Evolutionary conservation across 1,140 invertebrate species (phyloP).

Genomic region (Coptotermes formosanus): DNA sequence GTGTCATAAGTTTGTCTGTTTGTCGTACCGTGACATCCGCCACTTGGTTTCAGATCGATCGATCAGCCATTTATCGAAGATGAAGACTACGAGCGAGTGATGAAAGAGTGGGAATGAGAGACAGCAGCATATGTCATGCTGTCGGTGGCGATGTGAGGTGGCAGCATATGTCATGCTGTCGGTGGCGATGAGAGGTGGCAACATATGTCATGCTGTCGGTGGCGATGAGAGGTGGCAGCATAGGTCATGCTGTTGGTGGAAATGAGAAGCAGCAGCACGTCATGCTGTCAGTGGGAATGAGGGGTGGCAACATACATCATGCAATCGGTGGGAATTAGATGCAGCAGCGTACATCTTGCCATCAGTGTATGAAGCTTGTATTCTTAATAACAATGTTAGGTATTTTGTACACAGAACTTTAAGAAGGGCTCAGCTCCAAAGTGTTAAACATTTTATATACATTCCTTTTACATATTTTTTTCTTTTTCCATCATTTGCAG

Average conservation of each 20-base stretch:
- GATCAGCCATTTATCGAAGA: slow-evolving; percentile 82
- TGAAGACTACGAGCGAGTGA: slow-evolving; percentile 75
- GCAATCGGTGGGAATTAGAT: too few species aligned
- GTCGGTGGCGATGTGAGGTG: too few species aligned
- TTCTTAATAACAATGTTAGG: neutral
- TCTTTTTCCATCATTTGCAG: neutral
- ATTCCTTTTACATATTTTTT: slow-evolving; percentile 7
- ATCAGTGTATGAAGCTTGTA: neutral
- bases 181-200: slow-evolving; percentile 58
- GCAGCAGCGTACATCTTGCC: neutral
- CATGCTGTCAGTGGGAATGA: too few species aligned
- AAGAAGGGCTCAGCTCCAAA: neutral
- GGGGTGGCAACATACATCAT: too few species aligned
- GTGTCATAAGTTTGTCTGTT: too few species aligned
- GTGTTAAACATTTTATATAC: neutral
- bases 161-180: too few species aligned
- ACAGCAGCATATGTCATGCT: too few species aligned
- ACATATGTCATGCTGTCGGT: too few species aligned
- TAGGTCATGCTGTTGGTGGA: too few species aligned
- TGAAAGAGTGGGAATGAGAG: slow-evolving; percentile 71
- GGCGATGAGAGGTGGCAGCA: slow-evolving; percentile 45
- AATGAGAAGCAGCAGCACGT: too few species aligned
- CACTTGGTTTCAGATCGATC: slow-evolving; percentile 57
- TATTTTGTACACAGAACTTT: neutral
- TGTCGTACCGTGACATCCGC: neutral